Evolutionary conservation across 2,113 vertebrate species (phyloP).

Genomic region (Antechinus stuartii): DNA sequence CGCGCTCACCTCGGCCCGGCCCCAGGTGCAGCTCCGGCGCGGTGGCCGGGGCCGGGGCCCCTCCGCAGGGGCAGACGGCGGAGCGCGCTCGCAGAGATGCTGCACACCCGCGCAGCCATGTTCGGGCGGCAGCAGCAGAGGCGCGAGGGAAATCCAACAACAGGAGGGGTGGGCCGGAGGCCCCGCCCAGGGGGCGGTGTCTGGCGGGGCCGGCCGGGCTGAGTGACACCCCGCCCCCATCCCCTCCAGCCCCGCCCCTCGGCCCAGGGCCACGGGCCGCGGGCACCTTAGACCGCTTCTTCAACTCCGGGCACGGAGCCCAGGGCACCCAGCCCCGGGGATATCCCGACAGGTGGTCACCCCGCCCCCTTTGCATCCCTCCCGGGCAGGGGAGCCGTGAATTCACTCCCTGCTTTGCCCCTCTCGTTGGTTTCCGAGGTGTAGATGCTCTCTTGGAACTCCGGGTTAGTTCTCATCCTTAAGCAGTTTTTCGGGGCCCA

Average conservation of each 20-base stretch:
- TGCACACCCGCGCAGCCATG: background rate
- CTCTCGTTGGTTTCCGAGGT: background rate
- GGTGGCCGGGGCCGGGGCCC: background rate
- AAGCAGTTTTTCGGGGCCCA: background rate
- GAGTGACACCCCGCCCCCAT: background rate
- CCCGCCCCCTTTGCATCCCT: no score
- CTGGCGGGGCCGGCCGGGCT: background rate
- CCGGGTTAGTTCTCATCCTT: background rate
- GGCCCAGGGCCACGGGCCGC: no score
- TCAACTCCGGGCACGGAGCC: background rate
- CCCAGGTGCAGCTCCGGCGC: background rate
- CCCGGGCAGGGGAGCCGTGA: background rate
- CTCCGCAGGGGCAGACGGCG: background rate
- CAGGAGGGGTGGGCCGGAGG: background rate
- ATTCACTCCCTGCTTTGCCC: background rate
- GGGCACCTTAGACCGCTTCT: background rate
- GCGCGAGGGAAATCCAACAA: constrained; percentile 4
- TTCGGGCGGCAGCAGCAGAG: background rate
- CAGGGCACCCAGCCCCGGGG: background rate
- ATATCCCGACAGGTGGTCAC: no score
- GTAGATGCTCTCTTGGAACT: background rate
- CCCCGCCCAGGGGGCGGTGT: background rate
- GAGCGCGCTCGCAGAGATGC: background rate
- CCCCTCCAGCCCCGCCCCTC: no score
- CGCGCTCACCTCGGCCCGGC: background rate